Evolutionary conservation across 2,797 vertebrate species (phyloP).

Genomic region (Cephalopachus bancanus): DNA sequence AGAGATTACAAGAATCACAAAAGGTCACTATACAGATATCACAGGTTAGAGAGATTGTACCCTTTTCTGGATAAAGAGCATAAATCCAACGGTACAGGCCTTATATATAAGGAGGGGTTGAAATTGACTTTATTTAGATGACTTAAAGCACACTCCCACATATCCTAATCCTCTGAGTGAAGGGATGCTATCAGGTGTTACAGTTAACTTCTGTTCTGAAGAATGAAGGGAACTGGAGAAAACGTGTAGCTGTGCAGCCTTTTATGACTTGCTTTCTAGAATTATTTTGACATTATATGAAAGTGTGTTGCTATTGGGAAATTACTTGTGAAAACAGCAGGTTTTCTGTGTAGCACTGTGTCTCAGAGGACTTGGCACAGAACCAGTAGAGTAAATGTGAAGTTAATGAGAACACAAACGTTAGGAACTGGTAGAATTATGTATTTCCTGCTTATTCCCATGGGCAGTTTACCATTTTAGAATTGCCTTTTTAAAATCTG

Average conservation of each 20-base stretch:
- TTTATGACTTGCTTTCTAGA: slow-evolving; percentile 63
- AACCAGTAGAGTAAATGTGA: slow-evolving; percentile 49
- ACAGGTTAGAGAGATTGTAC: slow-evolving; percentile 73
- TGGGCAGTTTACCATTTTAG: slow-evolving; percentile 39
- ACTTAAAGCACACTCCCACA: slow-evolving; percentile 62
- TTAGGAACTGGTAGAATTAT: slow-evolving; percentile 32
- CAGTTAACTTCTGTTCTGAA: slow-evolving; percentile 15
- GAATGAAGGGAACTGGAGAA: slow-evolving; percentile 43
- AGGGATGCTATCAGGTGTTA: slow-evolving; percentile 15
- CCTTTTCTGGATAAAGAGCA: slow-evolving; percentile 80
- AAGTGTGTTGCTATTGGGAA: slow-evolving; percentile 53
- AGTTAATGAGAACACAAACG: slow-evolving; percentile 44
- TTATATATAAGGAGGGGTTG: slow-evolving; percentile 47
- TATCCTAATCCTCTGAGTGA: slow-evolving; percentile 28
- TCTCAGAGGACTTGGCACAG: slow-evolving; percentile 18
- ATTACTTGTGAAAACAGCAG: slow-evolving; percentile 46
- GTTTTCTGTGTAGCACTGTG: slow-evolving; percentile 44
- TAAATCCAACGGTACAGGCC: slow-evolving; percentile 59
- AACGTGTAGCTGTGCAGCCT: background rate
- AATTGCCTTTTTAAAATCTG: slow-evolving; percentile 45
- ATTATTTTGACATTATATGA: slow-evolving; percentile 24
- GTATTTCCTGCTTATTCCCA: slow-evolving; percentile 41
- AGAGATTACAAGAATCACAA: slow-evolving; percentile 85
- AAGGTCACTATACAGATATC: slow-evolving; percentile 85
- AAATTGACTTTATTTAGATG: slow-evolving; percentile 63